Evolutionary conservation across 2,797 vertebrate species (phyloP), one percentile per base, ranked within the genome.

Genomic region (Sebastolobus altivelis): DNA sequence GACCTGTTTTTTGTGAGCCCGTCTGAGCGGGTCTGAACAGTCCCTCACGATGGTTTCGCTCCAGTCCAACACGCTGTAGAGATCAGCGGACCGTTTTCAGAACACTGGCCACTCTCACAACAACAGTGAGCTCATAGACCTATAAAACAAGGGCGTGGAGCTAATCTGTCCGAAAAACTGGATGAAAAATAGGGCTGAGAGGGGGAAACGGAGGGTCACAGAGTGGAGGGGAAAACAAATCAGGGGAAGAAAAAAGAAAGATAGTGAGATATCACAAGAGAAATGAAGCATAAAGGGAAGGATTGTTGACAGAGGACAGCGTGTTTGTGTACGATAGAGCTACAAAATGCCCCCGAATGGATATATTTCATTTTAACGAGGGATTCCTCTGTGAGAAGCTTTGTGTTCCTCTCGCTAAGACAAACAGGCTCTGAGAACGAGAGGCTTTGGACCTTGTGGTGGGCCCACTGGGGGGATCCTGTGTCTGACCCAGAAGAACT

Each of bases 101-200:
- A 83, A 85, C 87, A 80, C 73, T 91, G 87, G 80, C 79, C 71
- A 72, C 61, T 80, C 78, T 85, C 75, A 82, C 66, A 85, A 75
- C 58, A 78, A 74, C 78, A 37, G 66, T 93, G 91, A 95, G 81
- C 87, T 94, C 93, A 94, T 88, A 29, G 79, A 37, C 67, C 81
- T 75, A 84, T 86, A 93, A 92, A 93, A 92, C 80, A 79, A 90
- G 94, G 90, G 93, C 27, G 92, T 89, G 84, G 89, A 87, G 85
- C 75, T 85, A 85, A 90, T 90, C 86, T 91, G 85, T 75, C 71
- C 14, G 37, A 87, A 82, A 85, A 84, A 75, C 68, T 3, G 8
- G 55, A 80, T 76, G 46, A 22, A 81, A 82, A 87, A 85, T 56
- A 65, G 1, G 56, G n/a, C 71, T 31, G 56, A 78, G 58, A 27